phyloP scores from a whole-genome alignment of 2,113 vertebrate species.

The Grammomys dolichurus region DNA sequence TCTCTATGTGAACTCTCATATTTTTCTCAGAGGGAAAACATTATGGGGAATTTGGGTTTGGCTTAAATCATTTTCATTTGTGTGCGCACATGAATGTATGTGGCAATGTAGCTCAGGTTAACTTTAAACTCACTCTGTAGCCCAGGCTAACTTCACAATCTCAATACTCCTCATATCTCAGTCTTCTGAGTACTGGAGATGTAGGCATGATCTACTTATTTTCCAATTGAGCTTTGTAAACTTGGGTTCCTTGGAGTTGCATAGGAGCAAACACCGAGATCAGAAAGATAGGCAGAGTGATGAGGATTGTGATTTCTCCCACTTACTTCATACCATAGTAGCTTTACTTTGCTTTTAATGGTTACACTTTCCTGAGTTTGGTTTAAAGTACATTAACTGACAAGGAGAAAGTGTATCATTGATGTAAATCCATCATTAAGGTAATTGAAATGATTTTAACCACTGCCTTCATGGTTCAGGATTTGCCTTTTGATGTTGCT shows the following conservation, averaged over 20 bases:
- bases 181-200: neutral
- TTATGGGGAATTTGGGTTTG: neutral
- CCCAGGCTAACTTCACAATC: neutral
- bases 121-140: neutral
- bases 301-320: neutral
- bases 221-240: neutral
- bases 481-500: conserved; percentile 44
- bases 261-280: neutral
- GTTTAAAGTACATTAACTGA: conserved; percentile 41
- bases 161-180: neutral
- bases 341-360: neutral
- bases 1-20: neutral
- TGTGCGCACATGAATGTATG: neutral
- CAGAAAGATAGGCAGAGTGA: neutral
- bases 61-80: neutral
- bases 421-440: conserved; percentile 36
- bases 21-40: neutral
- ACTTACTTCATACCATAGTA: neutral
- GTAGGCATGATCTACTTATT: neutral
- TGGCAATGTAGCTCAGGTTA: neutral
- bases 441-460: conserved; percentile 40
- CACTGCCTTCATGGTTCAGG: conserved; percentile 30
- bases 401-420: neutral
- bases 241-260: neutral
- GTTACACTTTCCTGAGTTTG: conserved; percentile 37